Evolutionary conservation across 2,888 invertebrate species (phyloP).

Genomic region (Mesopsocus fuscifrons): DNA sequence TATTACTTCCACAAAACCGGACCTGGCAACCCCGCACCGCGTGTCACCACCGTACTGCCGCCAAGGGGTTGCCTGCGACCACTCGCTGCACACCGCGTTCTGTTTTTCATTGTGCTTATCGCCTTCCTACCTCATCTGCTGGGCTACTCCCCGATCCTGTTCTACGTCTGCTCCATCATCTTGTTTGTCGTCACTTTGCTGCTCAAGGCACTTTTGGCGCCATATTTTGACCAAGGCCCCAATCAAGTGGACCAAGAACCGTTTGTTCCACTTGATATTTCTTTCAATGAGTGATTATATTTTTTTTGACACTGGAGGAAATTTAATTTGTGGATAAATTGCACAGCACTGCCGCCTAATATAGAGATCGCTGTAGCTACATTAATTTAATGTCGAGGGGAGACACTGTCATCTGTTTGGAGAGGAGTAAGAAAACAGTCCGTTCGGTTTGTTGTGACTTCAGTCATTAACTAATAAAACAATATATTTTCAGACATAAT

Average conservation of each 20-base stretch:
- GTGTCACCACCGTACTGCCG: constrained; percentile 36
- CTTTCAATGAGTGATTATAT: neutral
- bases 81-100: constrained; percentile 36
- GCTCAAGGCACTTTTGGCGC: neutral
- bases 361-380: too few relatives aligned
- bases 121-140: neutral
- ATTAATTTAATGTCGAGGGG: too few relatives aligned
- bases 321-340: too few relatives aligned
- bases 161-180: neutral
- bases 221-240: neutral
- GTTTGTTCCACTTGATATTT: constrained; percentile 7
- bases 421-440: too few relatives aligned
- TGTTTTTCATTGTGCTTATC: neutral
- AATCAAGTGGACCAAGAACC: neutral
- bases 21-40: constrained; percentile 31
- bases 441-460: too few relatives aligned
- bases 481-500: too few relatives aligned
- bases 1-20: constrained; percentile 39
- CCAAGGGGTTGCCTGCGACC: constrained; percentile 46
- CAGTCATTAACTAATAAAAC: too few relatives aligned
- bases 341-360: too few relatives aligned
- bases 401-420: too few relatives aligned
- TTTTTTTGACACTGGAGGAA: too few relatives aligned
- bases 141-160: neutral
- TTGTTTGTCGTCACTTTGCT: neutral